phyloP scores from a whole-genome alignment of 1,140 invertebrate species.

The Sinonovacula constricta region DNA sequence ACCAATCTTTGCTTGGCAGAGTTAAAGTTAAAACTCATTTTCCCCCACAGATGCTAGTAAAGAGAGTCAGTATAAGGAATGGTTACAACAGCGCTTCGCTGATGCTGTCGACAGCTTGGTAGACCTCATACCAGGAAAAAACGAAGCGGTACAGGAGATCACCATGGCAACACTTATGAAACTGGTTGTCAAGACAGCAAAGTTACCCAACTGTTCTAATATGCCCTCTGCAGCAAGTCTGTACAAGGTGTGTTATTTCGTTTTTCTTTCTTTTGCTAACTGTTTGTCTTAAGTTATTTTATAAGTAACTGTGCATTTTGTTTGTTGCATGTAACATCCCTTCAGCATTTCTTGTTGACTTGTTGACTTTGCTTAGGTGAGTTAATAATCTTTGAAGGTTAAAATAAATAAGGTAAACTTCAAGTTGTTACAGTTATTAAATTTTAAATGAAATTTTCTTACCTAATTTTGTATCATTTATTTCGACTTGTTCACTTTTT shows the following conservation, averaged over 20 bases:
- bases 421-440: no score
- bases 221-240: conserved; percentile 57
- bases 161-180: conserved; percentile 70
- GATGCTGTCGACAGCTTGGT: conserved; percentile 52
- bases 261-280: neutral
- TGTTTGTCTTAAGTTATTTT: conserved; percentile 1
- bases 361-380: neutral
- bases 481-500: no score
- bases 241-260: conserved; percentile 51
- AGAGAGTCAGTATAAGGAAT: conserved; percentile 63
- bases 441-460: no score
- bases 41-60: conserved; percentile 50
- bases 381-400: conserved; percentile 1
- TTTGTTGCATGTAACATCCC: no score
- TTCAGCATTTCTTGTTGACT: no score
- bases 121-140: conserved; percentile 45
- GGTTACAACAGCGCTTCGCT: conserved; percentile 62
- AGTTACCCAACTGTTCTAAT: conserved; percentile 46
- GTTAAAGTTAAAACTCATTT: neutral
- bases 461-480: no score
- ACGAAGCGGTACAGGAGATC: conserved; percentile 58
- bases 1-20: neutral
- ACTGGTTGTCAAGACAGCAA: conserved; percentile 65
- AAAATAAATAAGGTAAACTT: no score
- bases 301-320: no score